Evolutionary conservation across 2,888 invertebrate species (phyloP).

Genomic region (Biston betularia): DNA sequence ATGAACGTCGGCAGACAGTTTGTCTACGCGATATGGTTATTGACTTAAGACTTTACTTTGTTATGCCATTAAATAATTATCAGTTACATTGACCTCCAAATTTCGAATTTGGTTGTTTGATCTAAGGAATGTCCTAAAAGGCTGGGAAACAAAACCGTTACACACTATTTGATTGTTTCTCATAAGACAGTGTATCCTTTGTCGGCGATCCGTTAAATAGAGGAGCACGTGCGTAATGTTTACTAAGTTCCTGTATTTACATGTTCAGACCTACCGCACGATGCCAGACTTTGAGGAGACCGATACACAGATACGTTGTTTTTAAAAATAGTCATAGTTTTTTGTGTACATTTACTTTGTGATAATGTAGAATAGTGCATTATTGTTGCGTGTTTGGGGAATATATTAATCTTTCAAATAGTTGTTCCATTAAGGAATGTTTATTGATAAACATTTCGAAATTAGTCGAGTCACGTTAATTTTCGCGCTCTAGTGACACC

Average conservation of each 20-base stretch:
- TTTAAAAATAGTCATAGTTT: conserved; percentile 44
- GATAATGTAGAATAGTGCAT: conserved; percentile 56
- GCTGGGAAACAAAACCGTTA: conserved; percentile 38
- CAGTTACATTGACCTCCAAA: conserved; percentile 26
- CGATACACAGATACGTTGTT: conserved; percentile 47
- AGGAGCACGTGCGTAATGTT: conserved; percentile 66
- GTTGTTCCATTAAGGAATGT: conserved; percentile 18
- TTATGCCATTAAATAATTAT: conserved; percentile 27
- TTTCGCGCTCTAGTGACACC: conserved; percentile 67
- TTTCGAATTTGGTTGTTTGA: conserved; percentile 12
- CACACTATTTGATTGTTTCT: conserved; percentile 41
- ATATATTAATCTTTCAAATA: conserved; percentile 35
- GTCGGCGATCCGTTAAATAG: conserved; percentile 58
- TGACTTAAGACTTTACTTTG: conserved; percentile 15
- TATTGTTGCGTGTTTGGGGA: conserved; percentile 54
- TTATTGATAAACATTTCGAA: conserved; percentile 5
- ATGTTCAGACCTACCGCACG: conserved; percentile 70
- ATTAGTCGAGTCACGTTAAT: conserved; percentile 70
- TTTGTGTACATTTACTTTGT: conserved; percentile 53
- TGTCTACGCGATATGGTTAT: conserved; percentile 41
- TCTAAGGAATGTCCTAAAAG: conserved; percentile 10
- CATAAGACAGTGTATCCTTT: conserved; percentile 55
- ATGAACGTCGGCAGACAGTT: conserved; percentile 37
- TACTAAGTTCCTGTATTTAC: conserved; percentile 61
- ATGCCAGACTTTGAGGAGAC: conserved; percentile 46